phyloP scores from a whole-genome alignment of 2,888 invertebrate species.

The Cerastis leucographa region DNA sequence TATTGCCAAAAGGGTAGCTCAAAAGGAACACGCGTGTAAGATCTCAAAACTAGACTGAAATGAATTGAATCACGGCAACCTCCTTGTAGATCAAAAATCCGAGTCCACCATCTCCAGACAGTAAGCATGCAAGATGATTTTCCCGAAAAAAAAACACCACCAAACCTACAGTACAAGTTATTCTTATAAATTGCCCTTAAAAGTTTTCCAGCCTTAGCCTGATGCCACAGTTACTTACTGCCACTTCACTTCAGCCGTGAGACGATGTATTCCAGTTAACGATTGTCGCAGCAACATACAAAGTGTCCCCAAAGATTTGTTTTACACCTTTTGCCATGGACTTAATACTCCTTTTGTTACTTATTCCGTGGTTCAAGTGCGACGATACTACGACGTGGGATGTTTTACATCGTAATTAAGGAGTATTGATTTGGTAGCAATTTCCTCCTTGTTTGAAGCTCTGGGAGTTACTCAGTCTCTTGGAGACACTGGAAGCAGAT shows the following conservation, averaged over 20 bases:
- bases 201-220: constrained; percentile 7
- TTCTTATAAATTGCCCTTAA: constrained; percentile 17
- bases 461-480: neutral
- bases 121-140: neutral
- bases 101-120: neutral
- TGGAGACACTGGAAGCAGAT: neutral
- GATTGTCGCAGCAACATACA: neutral
- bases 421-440: constrained; percentile 47
- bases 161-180: neutral
- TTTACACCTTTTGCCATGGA: neutral
- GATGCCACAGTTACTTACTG: neutral
- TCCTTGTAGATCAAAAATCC: neutral
- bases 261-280: neutral
- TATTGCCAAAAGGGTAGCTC: neutral
- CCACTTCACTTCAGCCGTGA: neutral
- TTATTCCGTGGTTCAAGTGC: constrained; percentile 30
- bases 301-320: neutral
- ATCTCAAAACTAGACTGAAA: neutral
- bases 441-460: constrained; percentile 20
- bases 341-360: constrained; percentile 19
- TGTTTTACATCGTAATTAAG: constrained; percentile 49
- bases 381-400: constrained; percentile 6
- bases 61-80: neutral
- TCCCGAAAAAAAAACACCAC: neutral
- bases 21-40: neutral